Evolutionary conservation across 2,797 vertebrate genomes (phyloP), one percentile per base, ranked within the genome.

Genomic region (Tokudaia tokunoshimensis): DNA sequence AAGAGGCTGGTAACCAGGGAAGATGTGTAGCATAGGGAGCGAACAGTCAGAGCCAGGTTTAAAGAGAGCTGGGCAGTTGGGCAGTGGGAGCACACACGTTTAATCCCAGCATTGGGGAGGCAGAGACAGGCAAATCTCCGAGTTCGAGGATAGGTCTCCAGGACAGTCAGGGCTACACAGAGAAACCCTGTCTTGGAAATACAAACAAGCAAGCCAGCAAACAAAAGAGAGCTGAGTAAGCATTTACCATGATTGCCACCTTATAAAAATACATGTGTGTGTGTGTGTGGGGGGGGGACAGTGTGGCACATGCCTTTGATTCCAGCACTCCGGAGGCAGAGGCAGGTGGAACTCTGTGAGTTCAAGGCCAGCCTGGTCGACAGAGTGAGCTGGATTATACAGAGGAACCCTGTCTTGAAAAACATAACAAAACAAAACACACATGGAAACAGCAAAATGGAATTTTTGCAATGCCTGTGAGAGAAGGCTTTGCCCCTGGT

Each of bases 401-500:
- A 75, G 24, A 59, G n/a, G 9, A 41, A 41, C 37, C 81, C n/a
- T 63, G n/a, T 26, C 55, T 15, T 3, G 17, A 41, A 59, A 41
- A 61, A 26, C 29, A 10, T 41, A 83, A 41, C 52, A 10, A 10
- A 84, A 29, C 37, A 10, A 89, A 91, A 90, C 37, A 76, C 12
- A 95, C 26, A 20, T 14, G 17, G 55, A 94, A 95, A 96, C 91
- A 55, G 61, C 72, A 92, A 93, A 63, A 57, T 96, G 75, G 14
- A 63, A 63, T 84, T 67, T 82, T 31, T 81, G 20, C 61, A 91
- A 87, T 74, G 44, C 55, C 70, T 87, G 4, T 83, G 92, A 72
- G 70, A 72, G 82, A 91, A 9, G 3, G 70, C 67, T 31, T 86
- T 82, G 63, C 6, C 83, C 41, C 34, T 72, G 47, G 14, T 37